Evolutionary conservation across 92 coral and sea anemone genomes (phyloP).

Genomic region (Bergia puertoricense): DNA sequence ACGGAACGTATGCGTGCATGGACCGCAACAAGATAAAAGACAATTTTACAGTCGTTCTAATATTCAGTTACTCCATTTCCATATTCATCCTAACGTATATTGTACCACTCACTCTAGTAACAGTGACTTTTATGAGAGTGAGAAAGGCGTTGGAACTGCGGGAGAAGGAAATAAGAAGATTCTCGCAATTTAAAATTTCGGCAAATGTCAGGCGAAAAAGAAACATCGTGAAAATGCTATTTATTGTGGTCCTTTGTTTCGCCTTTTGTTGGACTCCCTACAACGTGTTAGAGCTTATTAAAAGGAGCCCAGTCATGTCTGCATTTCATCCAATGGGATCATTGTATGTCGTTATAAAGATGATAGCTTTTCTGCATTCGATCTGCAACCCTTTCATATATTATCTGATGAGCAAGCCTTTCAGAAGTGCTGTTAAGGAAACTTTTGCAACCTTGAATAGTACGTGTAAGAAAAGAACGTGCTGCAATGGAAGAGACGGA

Average conservation of each 20-base stretch:
- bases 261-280: constrained; percentile 69
- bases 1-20: constrained; percentile 55
- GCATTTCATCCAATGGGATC: constrained; percentile 54
- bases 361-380: constrained; percentile 67
- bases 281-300: constrained; percentile 56
- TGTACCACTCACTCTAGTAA: constrained; percentile 52
- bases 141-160: constrained; percentile 43
- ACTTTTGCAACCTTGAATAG: constrained; percentile 12
- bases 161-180: constrained; percentile 45
- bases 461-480: not conserved
- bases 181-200: constrained; percentile 59
- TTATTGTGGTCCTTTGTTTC: constrained; percentile 62
- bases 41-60: constrained; percentile 35
- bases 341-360: constrained; percentile 49
- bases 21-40: constrained; percentile 43
- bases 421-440: constrained; percentile 66
- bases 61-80: constrained; percentile 54
- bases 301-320: constrained; percentile 45
- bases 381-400: constrained; percentile 61
- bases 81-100: constrained; percentile 57
- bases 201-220: constrained; percentile 47
- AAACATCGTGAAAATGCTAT: constrained; percentile 56
- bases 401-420: constrained; percentile 68
- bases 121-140: constrained; percentile 55
- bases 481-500: not conserved